A percentile compares a stretch with the other conserved stretches of the same genome.
phyloP scores from a whole-genome alignment of 2,888 invertebrate genomes.

The Hirtodrosophila duncani region DNA sequence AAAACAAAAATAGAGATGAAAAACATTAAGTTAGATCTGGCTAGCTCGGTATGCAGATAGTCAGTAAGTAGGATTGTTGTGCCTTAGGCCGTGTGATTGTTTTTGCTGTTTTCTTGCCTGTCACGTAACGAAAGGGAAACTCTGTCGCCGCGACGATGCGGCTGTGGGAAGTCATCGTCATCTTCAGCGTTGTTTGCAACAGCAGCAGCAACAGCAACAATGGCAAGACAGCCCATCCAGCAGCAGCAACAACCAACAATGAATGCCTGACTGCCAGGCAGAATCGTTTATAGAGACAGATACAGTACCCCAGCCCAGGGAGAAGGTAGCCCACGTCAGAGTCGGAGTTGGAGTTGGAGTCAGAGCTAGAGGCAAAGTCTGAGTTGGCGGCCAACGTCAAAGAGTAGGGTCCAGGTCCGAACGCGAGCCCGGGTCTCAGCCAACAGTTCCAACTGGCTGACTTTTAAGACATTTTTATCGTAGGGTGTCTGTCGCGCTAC shows the following conservation, averaged over 20 bases:
- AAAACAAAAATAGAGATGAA: conserved; percentile 31
- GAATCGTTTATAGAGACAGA: conserved; percentile 22
- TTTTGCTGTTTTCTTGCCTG: conserved; percentile 29
- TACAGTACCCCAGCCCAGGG: too few species aligned
- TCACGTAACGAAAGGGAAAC: conserved; percentile 67
- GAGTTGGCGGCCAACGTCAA: conserved; percentile 36
- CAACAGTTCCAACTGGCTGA: conserved; percentile 53
- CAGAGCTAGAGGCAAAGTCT: conserved; percentile 10
- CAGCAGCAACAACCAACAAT: conserved; percentile 25
- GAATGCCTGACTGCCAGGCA: conserved; percentile 25
- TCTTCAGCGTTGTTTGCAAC: conserved; percentile 22
- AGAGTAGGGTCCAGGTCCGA: conserved; percentile 39
- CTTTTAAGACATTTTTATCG: conserved; percentile 48
- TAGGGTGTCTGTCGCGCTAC: conserved; percentile 30
- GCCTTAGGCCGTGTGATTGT: conserved; percentile 43
- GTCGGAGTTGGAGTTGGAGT: conserved; percentile 19
- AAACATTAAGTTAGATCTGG: conserved; percentile 44
- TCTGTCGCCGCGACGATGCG: conserved; percentile 33
- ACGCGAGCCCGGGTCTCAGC: not conserved
- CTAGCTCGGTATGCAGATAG: conserved; percentile 54
- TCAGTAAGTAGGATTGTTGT: conserved; percentile 34
- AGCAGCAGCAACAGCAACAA: conserved; percentile 35
- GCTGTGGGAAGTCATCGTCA: conserved; percentile 66
- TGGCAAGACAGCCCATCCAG: conserved; percentile 50
- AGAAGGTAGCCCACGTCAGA: conserved; percentile 41